A percentile compares a stretch with the other conserved stretches of the same genome.
Conservation (phyloP, 2,797 vertebrate genomes). For the Thaleichthys pacificus region DNA sequence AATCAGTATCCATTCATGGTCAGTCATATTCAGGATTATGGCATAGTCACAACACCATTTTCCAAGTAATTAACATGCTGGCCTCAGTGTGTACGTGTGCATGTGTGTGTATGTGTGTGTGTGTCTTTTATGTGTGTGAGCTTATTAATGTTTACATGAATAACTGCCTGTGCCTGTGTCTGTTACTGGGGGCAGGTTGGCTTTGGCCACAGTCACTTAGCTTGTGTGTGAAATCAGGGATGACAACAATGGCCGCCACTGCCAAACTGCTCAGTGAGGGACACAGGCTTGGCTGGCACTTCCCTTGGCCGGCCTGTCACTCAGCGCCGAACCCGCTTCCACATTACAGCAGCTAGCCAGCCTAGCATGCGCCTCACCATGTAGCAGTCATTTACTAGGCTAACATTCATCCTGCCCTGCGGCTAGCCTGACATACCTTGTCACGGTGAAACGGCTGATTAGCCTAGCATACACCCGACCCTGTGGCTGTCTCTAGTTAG, state of each 20-base stretch:
- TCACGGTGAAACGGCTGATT: too few relatives aligned
- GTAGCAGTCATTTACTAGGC: not conserved
- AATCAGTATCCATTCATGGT: conserved; percentile 41
- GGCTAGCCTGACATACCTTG: too few relatives aligned
- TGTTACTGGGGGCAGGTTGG: conserved; percentile 48
- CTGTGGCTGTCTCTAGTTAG: too few relatives aligned
- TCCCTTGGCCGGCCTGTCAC: conserved; percentile 72
- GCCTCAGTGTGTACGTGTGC: not conserved
- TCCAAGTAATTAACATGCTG: too few relatives aligned
- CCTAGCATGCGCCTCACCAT: conserved; percentile 11
- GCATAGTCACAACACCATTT: too few relatives aligned
- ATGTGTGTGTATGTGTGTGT: not conserved
- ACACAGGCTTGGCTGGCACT: conserved; percentile 60
- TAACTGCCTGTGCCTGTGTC: conserved; percentile 32
- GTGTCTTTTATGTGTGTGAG: conserved; percentile 1
- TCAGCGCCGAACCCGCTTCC: conserved; percentile 71
- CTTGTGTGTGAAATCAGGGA: conserved; percentile 81
- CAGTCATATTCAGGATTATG: too few relatives aligned
- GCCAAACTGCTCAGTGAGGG: conserved; percentile 62
- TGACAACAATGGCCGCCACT: conserved; percentile 80
- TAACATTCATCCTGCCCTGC: not conserved
- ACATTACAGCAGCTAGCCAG: conserved; percentile 58
- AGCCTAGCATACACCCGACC: too few relatives aligned
- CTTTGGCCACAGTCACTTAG: conserved; percentile 60
- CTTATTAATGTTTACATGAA: conserved; percentile 32